Conservation (phyloP, 1,140 invertebrate genomes). For the Maniola jurtina region DNA sequence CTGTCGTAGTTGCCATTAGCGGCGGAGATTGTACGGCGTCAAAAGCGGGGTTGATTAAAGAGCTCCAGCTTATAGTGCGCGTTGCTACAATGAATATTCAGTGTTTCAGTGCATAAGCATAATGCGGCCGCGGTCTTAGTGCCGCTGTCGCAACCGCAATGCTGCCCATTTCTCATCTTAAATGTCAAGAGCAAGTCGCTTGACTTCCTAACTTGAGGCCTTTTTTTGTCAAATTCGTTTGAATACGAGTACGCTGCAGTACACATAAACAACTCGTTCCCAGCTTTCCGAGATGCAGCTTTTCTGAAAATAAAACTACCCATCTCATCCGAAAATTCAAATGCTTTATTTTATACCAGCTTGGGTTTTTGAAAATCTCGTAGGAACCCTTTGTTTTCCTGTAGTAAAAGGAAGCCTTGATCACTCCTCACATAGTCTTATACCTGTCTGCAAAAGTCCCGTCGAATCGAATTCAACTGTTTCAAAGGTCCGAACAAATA, state of each 20-base stretch:
- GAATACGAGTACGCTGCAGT: neutral
- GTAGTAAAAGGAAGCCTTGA: too few species aligned
- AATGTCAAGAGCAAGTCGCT: conserved; percentile 58
- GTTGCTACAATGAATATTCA: conserved; percentile 67
- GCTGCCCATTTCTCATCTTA: conserved; percentile 73
- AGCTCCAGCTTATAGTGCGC: conserved; percentile 49
- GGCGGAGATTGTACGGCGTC: conserved; percentile 40
- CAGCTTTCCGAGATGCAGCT: neutral
- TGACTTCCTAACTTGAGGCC: conserved; percentile 36
- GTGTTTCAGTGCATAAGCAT: conserved; percentile 65
- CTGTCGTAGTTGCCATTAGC: conserved; percentile 43
- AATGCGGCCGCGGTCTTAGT: conserved; percentile 62
- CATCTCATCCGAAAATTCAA: neutral
- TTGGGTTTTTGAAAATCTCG: neutral
- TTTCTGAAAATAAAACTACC: neutral
- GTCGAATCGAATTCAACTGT: too few species aligned
- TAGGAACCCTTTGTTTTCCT: too few species aligned
- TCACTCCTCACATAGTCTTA: too few species aligned
- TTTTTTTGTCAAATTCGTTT: conserved; percentile 36
- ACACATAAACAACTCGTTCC: conserved; percentile 5
- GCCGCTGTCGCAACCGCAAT: conserved; percentile 53
- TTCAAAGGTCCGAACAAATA: too few species aligned
- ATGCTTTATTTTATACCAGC: neutral
- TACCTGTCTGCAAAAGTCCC: too few species aligned
- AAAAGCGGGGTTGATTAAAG: conserved; percentile 64